Evolutionary conservation across 1,140 invertebrate species (phyloP).

Genomic region (Aphaenogaster floridana): DNA sequence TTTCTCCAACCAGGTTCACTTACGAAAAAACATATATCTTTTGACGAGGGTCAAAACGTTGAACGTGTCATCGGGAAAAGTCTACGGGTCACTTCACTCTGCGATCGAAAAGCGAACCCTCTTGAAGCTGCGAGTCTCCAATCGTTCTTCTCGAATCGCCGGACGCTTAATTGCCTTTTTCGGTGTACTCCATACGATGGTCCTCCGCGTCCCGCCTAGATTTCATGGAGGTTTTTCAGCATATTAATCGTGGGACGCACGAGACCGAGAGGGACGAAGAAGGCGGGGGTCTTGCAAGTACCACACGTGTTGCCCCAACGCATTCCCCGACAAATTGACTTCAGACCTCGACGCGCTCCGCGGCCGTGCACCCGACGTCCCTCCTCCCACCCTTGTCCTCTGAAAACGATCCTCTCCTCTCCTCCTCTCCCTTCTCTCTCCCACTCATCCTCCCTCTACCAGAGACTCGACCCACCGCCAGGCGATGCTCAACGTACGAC

Average conservation of each 20-base stretch:
- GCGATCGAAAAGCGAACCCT: constrained; percentile 42
- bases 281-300: constrained; percentile 42
- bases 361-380: constrained; percentile 55
- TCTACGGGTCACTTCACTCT: constrained; percentile 12
- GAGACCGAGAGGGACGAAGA: constrained; percentile 49
- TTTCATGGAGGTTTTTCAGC: constrained; percentile 65
- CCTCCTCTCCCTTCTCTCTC: constrained; percentile 6
- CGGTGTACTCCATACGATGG: constrained; percentile 4
- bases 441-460: constrained; percentile 16
- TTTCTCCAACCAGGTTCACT: not conserved
- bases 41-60: not conserved
- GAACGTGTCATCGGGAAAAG: constrained; percentile 15
- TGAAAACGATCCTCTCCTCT: constrained; percentile 73
- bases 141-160: constrained; percentile 55
- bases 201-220: constrained; percentile 4
- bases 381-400: constrained; percentile 55
- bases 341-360: constrained; percentile 82
- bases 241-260: constrained; percentile 47
- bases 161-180: constrained; percentile 74
- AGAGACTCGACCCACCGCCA: constrained; percentile 57
- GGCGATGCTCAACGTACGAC: constrained; percentile 69
- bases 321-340: constrained; percentile 87
- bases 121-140: constrained; percentile 80
- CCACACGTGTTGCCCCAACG: constrained; percentile 84
- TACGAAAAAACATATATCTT: not conserved